phyloP scores from a whole-genome alignment of 2,888 invertebrate genomes.

The Alviniconcha strummeri region DNA sequence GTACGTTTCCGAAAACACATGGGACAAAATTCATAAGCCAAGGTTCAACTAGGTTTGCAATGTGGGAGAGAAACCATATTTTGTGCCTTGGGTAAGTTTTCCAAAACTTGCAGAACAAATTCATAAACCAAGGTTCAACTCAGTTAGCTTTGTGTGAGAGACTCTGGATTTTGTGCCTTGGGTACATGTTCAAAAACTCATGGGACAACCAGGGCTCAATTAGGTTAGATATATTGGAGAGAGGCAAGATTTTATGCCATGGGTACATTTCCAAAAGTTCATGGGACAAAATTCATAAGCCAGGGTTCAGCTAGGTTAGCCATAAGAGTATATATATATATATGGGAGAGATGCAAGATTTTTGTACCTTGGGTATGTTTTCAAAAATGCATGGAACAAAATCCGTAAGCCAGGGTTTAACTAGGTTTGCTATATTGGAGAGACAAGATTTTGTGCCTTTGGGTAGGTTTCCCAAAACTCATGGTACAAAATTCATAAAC shows the following conservation, averaged over 20 bases:
- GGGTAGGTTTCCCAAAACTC: not conserved
- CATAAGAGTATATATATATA: too few relatives aligned
- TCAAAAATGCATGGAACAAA: slow-evolving; percentile 43
- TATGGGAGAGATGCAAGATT: slow-evolving; percentile 37
- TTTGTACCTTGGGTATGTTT: slow-evolving; percentile 47
- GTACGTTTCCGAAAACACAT: slow-evolving; percentile 44
- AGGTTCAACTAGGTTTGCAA: not conserved
- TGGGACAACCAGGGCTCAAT: too few relatives aligned
- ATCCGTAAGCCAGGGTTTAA: slow-evolving; percentile 29
- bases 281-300: slow-evolving; percentile 41
- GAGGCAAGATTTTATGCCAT: slow-evolving; percentile 44
- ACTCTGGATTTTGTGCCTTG: too few relatives aligned
- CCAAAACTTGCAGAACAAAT: slow-evolving; percentile 6
- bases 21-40: slow-evolving; percentile 41
- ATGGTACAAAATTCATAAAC: too few relatives aligned
- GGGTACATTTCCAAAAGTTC: slow-evolving; percentile 45
- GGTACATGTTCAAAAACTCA: too few relatives aligned
- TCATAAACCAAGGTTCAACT: too few relatives aligned
- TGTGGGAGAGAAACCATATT: slow-evolving; percentile 37
- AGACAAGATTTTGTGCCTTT: slow-evolving; percentile 45
- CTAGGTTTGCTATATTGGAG: slow-evolving; percentile 10
- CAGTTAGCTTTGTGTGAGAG: too few relatives aligned
- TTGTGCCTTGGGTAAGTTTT: slow-evolving; percentile 37
- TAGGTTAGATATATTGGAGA: slow-evolving; percentile 40
- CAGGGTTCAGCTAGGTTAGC: not conserved